Percentiles rank a stretch among this genome's conserved stretches.
Evolutionary conservation across 2,113 vertebrate genomes (phyloP).

Genomic region (Atrichornis clamosus): DNA sequence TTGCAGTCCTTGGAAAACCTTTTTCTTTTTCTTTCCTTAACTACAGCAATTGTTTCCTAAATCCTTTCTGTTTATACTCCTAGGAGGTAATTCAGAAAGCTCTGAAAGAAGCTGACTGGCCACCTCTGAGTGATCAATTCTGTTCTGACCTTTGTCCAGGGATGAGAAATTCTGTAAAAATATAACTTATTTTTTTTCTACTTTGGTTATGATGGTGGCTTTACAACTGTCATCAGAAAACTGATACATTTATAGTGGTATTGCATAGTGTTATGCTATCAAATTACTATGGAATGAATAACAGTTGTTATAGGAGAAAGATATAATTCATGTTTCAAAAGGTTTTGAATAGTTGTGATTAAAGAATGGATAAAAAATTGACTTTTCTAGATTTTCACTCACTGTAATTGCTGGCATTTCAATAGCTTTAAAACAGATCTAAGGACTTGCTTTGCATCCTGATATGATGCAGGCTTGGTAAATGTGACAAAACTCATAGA

Average conservation of each 20-base stretch:
- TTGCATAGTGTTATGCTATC: not conserved
- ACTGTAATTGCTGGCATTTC: not conserved
- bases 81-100: not conserved
- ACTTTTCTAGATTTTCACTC: not conserved
- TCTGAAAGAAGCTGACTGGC: not conserved
- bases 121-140: not conserved
- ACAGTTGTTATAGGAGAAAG: not conserved
- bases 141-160: not conserved
- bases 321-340: not conserved
- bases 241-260: not conserved
- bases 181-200: not conserved
- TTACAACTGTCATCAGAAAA: not conserved
- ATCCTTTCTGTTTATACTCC: not conserved
- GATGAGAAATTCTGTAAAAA: not conserved
- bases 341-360: conserved; percentile 16
- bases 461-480: not conserved
- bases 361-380: not conserved
- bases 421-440: not conserved
- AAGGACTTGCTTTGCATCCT: not conserved
- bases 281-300: not conserved
- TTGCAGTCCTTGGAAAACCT: not conserved
- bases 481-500: not conserved
- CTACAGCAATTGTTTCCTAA: not conserved
- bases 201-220: not conserved
- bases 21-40: not conserved